These are phyloP conservation scores for Apantesis nais DNA, from an alignment of 2,888 invertebrate genomes.

Conservation along the genomic window DNA sequence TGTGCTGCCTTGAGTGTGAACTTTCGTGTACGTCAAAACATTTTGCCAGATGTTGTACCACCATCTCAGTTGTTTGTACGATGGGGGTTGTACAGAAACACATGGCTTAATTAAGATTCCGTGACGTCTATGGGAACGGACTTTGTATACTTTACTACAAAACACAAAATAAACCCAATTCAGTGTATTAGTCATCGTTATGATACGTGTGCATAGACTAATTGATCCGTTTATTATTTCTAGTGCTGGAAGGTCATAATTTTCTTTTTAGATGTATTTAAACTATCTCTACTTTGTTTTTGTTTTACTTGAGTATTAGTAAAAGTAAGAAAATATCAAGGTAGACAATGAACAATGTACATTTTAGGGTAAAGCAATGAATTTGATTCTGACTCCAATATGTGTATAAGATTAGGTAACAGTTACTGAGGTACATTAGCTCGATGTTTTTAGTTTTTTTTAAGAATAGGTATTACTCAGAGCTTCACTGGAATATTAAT, in stretches of 20 bases:
- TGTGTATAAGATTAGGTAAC: too few species aligned
- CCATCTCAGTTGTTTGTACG: slow-evolving; percentile 21
- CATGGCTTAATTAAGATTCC: slow-evolving; percentile 52
- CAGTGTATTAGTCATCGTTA: slow-evolving; percentile 3
- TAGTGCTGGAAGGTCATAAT: too few species aligned
- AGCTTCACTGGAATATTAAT: not conserved
- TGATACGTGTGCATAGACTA: not conserved
- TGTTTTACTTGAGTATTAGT: too few species aligned
- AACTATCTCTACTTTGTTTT: not conserved
- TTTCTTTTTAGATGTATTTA: too few species aligned
- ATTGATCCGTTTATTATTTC: not conserved
- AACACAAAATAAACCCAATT: slow-evolving; percentile 20
- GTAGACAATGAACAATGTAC: too few species aligned
- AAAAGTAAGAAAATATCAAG: too few species aligned
- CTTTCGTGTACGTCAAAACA: slow-evolving; percentile 10
- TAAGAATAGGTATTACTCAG: not conserved
- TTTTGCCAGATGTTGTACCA: slow-evolving; percentile 26
- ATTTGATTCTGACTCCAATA: too few species aligned
- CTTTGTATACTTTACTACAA: slow-evolving; percentile 44
- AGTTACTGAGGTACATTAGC: too few species aligned
- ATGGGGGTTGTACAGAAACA: slow-evolving; percentile 42
- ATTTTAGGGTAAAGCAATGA: too few species aligned
- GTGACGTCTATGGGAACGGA: slow-evolving; percentile 56
- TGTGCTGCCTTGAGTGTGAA: not conserved
- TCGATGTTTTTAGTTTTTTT: not conserved